These are phyloP conservation scores for Macropus fuliginosus DNA, from an alignment of 2,797 vertebrate species.

Conservation along the genomic window DNA sequence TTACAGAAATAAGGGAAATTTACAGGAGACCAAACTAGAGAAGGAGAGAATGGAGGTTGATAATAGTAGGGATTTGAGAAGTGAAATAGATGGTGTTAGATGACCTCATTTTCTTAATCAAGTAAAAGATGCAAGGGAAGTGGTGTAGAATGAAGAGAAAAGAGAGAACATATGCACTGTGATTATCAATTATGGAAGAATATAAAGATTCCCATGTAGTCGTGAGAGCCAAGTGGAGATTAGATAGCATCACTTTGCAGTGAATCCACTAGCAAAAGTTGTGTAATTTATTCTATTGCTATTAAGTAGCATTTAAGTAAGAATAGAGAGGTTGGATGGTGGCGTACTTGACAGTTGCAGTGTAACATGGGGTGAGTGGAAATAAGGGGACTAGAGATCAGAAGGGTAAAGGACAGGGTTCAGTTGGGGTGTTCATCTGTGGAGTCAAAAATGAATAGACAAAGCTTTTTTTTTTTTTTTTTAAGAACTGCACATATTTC, in stretches of 20 bases:
- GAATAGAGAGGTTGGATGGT: neutral
- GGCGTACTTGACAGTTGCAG: neutral
- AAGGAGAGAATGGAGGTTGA: neutral
- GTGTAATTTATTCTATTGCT: neutral
- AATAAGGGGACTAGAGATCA: neutral
- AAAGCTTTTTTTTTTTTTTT: neutral
- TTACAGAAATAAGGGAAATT: neutral
- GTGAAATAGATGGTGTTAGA: neutral
- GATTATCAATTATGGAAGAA: neutral
- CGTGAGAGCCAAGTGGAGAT: neutral
- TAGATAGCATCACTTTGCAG: neutral
- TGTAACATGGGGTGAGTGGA: neutral
- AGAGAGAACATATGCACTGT: neutral
- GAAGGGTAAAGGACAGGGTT: neutral
- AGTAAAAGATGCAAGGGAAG: neutral
- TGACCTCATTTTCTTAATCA: neutral
- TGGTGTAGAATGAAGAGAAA: neutral
- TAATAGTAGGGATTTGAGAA: neutral
- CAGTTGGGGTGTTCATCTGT: neutral
- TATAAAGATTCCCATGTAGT: slow-evolving; percentile 7
- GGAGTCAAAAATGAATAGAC: neutral
- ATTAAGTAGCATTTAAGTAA: neutral
- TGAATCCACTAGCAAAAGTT: neutral
- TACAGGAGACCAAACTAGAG: neutral
- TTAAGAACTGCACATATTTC: neutral